These are phyloP conservation scores for Drosophila histrio DNA, from an alignment of 2,888 invertebrate genomes.

Conservation along the genomic window DNA sequence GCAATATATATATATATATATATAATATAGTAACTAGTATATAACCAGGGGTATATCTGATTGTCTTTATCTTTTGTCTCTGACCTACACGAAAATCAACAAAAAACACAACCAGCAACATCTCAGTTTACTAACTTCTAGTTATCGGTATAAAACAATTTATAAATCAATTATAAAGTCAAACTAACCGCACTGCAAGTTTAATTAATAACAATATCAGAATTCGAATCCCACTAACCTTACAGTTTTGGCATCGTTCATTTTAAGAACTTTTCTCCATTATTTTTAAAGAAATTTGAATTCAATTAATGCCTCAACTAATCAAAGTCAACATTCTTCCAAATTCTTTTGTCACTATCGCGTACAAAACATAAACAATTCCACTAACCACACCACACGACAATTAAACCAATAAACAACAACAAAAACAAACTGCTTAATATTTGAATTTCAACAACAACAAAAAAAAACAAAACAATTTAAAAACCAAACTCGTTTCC, in stretches of 20 bases:
- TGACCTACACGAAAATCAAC: conserved; percentile 10
- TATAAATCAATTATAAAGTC: background rate
- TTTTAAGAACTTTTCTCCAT: conserved; percentile 20
- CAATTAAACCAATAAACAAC: conserved; percentile 45
- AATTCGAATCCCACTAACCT: conserved; percentile 24
- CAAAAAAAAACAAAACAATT: conserved; percentile 39
- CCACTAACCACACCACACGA: conserved; percentile 62
- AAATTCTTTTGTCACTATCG: conserved; percentile 68
- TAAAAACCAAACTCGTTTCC: conserved; percentile 68
- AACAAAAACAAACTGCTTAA: conserved; percentile 44
- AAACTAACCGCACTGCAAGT: conserved; percentile 53
- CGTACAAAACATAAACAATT: conserved; percentile 30
- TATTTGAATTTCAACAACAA: conserved; percentile 64
- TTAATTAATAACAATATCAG: conserved; percentile 36
- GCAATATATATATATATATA: background rate
- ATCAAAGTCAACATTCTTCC: conserved; percentile 70
- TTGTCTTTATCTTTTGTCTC: conserved; percentile 12
- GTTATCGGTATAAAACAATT: background rate
- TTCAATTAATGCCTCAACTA: conserved; percentile 61
- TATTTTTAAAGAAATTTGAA: background rate
- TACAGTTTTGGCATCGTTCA: conserved; percentile 28
- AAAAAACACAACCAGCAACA: conserved; percentile 13
- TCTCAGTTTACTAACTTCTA: conserved; percentile 51
- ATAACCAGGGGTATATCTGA: conserved; percentile 22
- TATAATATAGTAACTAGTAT: conserved; percentile 20